Conservation (phyloP, 2,113 vertebrate genomes). For the Burhinus oedicnemus region DNA sequence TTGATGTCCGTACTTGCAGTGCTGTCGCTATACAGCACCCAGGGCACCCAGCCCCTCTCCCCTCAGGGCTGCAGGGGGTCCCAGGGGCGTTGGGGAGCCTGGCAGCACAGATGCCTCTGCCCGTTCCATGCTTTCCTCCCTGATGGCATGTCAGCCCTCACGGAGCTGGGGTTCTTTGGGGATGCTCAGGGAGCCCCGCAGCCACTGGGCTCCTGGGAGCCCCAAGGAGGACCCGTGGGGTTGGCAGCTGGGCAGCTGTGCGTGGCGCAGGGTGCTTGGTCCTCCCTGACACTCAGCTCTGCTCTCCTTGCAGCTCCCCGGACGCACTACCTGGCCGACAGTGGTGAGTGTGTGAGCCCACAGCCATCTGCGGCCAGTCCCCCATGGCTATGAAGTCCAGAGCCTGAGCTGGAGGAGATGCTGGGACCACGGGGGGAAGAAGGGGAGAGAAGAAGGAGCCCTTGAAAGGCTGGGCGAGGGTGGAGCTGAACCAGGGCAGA, state of each 20-base stretch:
- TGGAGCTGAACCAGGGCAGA: background rate
- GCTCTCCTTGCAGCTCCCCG: slow-evolving; percentile 84
- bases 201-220: background rate
- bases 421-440: background rate
- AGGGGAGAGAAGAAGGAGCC: background rate
- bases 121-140: fast-evolving
- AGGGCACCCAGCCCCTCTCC: background rate
- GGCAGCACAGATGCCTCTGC: background rate
- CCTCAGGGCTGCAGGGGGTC: fast-evolving
- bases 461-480: background rate
- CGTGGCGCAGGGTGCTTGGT: fast-evolving
- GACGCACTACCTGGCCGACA: slow-evolving; percentile 87
- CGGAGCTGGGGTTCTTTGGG: background rate
- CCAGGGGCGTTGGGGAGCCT: fast-evolving
- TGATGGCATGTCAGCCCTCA: background rate
- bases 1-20: background rate
- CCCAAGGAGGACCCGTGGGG: fast-evolving
- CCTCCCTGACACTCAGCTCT: background rate
- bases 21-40: background rate
- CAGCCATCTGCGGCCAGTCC: background rate
- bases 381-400: background rate
- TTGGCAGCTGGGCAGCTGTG: background rate
- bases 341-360: slow-evolving; percentile 80
- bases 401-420: background rate
- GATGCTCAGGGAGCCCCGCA: background rate